These are phyloP conservation scores for Chaitophorus viminalis DNA, from an alignment of 2,888 invertebrate genomes.

Conservation along the genomic window DNA sequence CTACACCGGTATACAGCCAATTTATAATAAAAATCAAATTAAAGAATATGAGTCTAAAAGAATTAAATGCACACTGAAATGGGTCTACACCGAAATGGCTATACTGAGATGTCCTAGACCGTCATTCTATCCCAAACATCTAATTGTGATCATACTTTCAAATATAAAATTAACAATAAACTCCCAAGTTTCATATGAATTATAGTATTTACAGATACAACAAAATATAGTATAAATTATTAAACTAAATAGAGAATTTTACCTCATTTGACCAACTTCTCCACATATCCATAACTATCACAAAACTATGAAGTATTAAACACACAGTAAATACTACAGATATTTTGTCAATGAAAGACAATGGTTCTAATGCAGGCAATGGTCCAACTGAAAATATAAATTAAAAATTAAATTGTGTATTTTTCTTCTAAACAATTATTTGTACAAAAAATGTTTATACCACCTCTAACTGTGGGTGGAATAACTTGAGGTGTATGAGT, in stretches of 20 bases:
- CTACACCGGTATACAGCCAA: no score
- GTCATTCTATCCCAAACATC: no score
- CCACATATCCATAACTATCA: conserved; percentile 31
- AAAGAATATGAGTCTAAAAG: no score
- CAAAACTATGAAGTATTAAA: conserved; percentile 34
- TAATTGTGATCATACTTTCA: no score
- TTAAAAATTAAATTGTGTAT: not conserved
- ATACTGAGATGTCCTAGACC: no score
- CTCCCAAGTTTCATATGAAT: not conserved
- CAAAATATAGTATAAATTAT: not conserved
- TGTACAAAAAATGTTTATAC: not conserved
- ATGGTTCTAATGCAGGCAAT: conserved; percentile 54
- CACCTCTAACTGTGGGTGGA: conserved; percentile 57
- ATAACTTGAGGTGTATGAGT: conserved; percentile 43
- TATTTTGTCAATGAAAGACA: conserved; percentile 46
- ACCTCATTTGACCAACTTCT: conserved; percentile 53
- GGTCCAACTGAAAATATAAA: conserved; percentile 51
- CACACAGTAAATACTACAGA: conserved; percentile 25
- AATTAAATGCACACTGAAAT: no score
- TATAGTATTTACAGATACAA: not conserved
- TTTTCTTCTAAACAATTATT: not conserved
- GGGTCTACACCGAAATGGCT: no score
- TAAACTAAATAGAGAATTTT: not conserved
- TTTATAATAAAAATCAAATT: no score
- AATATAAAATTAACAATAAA: not conserved